Conservation (phyloP, 2,888 invertebrate genomes). For the Tetranychus truncatus region DNA sequence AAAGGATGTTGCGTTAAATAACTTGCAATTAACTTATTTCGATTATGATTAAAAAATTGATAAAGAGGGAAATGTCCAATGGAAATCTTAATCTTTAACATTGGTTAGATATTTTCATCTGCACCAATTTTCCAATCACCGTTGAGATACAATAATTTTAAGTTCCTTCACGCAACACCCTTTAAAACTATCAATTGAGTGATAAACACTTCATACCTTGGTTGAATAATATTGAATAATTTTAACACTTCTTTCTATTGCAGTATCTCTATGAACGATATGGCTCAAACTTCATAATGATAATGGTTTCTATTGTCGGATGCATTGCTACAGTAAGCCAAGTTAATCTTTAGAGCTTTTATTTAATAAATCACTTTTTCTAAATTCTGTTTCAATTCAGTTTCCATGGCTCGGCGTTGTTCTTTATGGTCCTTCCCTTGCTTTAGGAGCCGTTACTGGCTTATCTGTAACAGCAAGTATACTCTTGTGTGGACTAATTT, state of each 20-base stretch:
- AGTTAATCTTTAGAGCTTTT: neutral
- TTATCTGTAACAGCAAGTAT: slow-evolving; percentile 52
- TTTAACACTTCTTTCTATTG: neutral
- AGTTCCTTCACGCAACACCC: too few species aligned
- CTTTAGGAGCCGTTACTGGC: slow-evolving; percentile 59
- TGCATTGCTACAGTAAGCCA: neutral
- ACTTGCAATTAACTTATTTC: too few species aligned
- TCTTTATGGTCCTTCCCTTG: slow-evolving; percentile 76
- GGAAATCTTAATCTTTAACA: too few species aligned
- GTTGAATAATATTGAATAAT: neutral
- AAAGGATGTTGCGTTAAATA: too few species aligned
- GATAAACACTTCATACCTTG: too few species aligned
- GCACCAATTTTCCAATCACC: too few species aligned
- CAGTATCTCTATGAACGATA: slow-evolving; percentile 2
- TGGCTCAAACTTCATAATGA: neutral
- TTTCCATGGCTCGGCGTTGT: slow-evolving; percentile 46
- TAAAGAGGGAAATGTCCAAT: too few species aligned
- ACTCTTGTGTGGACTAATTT: slow-evolving; percentile 51
- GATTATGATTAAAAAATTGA: too few species aligned
- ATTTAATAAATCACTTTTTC: neutral
- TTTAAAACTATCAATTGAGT: too few species aligned
- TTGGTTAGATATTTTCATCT: too few species aligned
- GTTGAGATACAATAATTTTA: too few species aligned
- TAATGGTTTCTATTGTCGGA: neutral
- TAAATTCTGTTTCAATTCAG: slow-evolving; percentile 28